A percentile compares a stretch with the other conserved stretches of the same genome.
Conservation (phyloP, 2,797 vertebrate species). For the Anas flavirostris region DNA sequence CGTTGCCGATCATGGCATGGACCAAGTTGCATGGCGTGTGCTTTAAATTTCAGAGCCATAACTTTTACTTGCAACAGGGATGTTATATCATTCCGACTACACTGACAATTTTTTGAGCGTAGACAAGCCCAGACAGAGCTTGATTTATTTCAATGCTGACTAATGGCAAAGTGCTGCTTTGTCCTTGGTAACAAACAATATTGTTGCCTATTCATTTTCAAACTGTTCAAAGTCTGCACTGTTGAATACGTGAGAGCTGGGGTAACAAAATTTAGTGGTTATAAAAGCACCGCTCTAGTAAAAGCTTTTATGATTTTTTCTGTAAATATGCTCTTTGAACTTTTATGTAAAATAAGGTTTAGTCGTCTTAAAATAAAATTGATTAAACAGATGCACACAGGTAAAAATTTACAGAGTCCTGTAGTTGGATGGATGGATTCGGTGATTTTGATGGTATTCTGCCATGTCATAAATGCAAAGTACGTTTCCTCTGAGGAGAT, state of each 20-base stretch:
- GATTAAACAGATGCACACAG: not conserved
- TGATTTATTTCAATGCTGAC: constrained; percentile 54
- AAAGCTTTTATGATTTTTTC: constrained; percentile 8
- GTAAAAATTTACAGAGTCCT: not conserved
- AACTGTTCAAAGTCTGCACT: not conserved
- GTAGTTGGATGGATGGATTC: not conserved
- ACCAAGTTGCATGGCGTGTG: not conserved
- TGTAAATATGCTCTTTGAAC: not conserved
- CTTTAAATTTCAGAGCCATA: not conserved
- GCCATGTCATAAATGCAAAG: not conserved
- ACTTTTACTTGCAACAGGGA: not conserved
- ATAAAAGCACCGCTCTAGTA: constrained; percentile 11
- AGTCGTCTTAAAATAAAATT: not conserved
- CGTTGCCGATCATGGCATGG: not conserved
- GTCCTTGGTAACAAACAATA: constrained; percentile 13
- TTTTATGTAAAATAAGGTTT: constrained; percentile 11
- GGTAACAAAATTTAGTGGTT: constrained; percentile 15
- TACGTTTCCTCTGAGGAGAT: not conserved
- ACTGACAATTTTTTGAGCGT: not conserved
- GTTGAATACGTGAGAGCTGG: not conserved
- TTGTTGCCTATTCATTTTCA: constrained; percentile 29
- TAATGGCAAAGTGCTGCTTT: constrained; percentile 28
- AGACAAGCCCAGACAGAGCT: not conserved
- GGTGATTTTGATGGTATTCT: not conserved
- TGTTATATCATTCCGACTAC: not conserved